These are phyloP conservation scores for Remorina albescens DNA, from an alignment of 2,797 vertebrate species.

Conservation along the genomic window DNA sequence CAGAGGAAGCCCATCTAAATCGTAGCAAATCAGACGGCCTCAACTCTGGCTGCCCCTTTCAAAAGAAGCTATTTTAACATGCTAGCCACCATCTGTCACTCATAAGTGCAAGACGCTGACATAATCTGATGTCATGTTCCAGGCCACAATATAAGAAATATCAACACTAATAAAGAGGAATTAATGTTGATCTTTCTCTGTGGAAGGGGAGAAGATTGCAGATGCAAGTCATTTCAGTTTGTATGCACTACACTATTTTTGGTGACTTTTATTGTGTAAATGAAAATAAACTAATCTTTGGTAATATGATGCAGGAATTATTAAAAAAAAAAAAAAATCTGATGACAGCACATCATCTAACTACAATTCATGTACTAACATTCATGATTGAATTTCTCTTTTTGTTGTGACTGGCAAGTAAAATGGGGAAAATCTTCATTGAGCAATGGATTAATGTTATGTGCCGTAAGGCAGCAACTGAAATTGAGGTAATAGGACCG, in stretches of 20 bases:
- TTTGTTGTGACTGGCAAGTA: conserved; percentile 51
- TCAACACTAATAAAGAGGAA: conserved; percentile 74
- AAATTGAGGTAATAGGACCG: conserved; percentile 46
- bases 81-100: conserved; percentile 62
- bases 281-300: conserved; percentile 62
- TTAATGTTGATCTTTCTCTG: conserved; percentile 67
- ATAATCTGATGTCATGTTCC: conserved; percentile 69
- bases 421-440: conserved; percentile 49
- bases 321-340: conserved; percentile 20
- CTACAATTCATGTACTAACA: conserved; percentile 52
- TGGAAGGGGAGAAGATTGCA: conserved; percentile 48
- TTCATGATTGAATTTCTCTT: conserved; percentile 43
- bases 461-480: conserved; percentile 25
- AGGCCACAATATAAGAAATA: conserved; percentile 67
- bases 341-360: conserved; percentile 49
- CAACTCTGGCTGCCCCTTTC: conserved; percentile 12
- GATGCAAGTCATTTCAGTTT: conserved; percentile 60
- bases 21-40: conserved; percentile 32
- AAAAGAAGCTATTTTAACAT: conserved; percentile 45
- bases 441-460: conserved; percentile 31
- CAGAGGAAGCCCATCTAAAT: conserved; percentile 17
- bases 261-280: conserved; percentile 74
- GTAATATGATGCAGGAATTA: conserved; percentile 55
- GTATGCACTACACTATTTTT: conserved; percentile 60
- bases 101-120: conserved; percentile 42